Base-by-base conservation (phyloP, 2,888 invertebrate genomes). In the Buathra laborator region DNA sequence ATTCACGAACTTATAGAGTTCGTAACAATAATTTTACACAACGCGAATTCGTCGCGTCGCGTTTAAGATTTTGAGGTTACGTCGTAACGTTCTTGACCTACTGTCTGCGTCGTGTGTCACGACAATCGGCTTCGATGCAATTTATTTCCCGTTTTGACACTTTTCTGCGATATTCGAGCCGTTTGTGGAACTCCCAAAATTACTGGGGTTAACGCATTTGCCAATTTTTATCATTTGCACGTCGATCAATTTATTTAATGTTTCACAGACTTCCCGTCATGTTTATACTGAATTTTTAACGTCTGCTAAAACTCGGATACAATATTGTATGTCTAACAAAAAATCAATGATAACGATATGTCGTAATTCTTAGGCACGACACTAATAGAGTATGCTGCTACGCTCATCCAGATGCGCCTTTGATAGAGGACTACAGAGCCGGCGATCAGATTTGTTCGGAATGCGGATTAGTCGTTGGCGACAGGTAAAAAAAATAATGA, bases 391-490 rank as follows among this genome's bases (percentile, higher is more conserved):
- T 98, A 90, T 97, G 97, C 92, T 99, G 99, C 94, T 97, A 97
- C 94, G 96, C 97, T 86, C 99, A 99, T 95, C 99, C 99, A 87
- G 98, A 99, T 94, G 98, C 99, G 16, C 96, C 97, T 68, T 96
- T 99, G 74, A 98, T 99, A 90, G 99, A 99, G 94, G 99, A 99
- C 94, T 99, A 99, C 94, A 96, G 99, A 92, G 99, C 99, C 86
- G 99, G 99, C 48, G 99, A 99, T 95, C 98, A 99, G 96, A 99
- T 99, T 91, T 99, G 99, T 94, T 98, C 99, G 43, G 99, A 99
- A 95, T 99, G 99, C 95, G 99, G 99, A n/a, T 95, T 99, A 83
- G 99, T 99, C 71, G 99, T 99, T 32, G 99, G 99, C 14, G 99
- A 99, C 95, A 96, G 98, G 98, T 98, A 95, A 93, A 32, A 76